Conservation (phyloP, 2,888 invertebrate genomes). For the Yponomeuta sedellus region DNA sequence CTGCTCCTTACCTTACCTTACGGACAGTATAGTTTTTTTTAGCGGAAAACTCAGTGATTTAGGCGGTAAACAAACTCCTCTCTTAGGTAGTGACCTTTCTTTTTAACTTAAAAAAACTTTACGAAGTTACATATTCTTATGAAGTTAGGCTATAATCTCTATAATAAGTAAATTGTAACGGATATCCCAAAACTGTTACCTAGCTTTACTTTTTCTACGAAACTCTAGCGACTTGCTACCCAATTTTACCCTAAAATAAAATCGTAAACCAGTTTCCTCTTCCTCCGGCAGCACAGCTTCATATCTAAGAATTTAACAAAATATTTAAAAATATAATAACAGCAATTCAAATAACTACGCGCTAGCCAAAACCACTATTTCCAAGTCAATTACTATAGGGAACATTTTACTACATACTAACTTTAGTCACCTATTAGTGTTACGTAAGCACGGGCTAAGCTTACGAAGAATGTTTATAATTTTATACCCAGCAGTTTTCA, state of each 20-base stretch:
- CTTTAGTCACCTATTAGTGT: constrained; percentile 66
- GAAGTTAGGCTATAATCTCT: constrained; percentile 69
- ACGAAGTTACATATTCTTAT: constrained; percentile 62
- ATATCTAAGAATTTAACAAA: constrained; percentile 3
- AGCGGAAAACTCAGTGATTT: constrained; percentile 30
- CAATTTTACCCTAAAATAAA: constrained; percentile 2
- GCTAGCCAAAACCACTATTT: constrained; percentile 78
- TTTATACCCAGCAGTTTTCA: constrained; percentile 70
- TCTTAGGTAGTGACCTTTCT: constrained; percentile 22
- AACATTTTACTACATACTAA: constrained; percentile 80
- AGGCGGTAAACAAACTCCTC: constrained; percentile 33
- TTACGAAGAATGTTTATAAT: constrained; percentile 69
- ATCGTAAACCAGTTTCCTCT: neutral
- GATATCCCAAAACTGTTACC: constrained; percentile 48
- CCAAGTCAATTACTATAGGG: constrained; percentile 91
- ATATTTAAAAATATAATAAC: constrained; percentile 17
- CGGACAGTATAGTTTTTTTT: no score
- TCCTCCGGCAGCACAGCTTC: constrained; percentile 34
- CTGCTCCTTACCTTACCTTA: no score
- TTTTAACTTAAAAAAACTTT: constrained; percentile 27
- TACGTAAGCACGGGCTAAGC: constrained; percentile 67
- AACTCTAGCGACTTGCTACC: constrained; percentile 39
- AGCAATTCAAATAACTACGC: constrained; percentile 28
- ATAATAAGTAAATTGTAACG: constrained; percentile 58
- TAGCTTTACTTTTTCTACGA: constrained; percentile 69